Conservation (phyloP, 37 sponge, comb jelly and placozoan species). For the Diacarnus erythraeanus region DNA sequence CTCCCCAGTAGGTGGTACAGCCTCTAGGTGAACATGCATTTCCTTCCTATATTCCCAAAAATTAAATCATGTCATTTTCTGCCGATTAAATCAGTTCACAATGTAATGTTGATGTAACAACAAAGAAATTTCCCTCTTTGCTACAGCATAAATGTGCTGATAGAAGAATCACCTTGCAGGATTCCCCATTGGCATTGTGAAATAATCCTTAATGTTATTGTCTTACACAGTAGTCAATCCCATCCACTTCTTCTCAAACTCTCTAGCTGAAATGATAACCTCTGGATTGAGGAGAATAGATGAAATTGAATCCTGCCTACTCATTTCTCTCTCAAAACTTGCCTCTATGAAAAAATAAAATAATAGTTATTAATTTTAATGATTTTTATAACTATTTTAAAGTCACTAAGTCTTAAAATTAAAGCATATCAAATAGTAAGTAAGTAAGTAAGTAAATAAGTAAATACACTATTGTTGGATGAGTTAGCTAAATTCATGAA, state of each 20-base stretch:
- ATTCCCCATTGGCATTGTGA: background rate
- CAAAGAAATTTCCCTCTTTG: background rate
- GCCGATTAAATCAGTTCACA: background rate
- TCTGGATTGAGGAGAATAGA: constrained; percentile 62
- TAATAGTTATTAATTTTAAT: background rate
- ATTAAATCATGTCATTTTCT: too few species aligned
- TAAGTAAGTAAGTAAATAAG: too few species aligned
- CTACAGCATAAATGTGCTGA: too few species aligned
- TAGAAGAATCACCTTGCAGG: background rate
- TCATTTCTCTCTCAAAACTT: background rate
- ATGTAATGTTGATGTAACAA: background rate
- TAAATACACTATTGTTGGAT: too few species aligned
- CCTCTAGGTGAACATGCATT: constrained; percentile 51
- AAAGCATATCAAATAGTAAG: too few species aligned
- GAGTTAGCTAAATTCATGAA: too few species aligned
- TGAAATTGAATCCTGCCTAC: constrained; percentile 15
- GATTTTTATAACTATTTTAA: too few species aligned
- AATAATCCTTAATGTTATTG: background rate
- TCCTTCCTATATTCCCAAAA: constrained; percentile 63
- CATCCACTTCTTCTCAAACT: constrained; percentile 85
- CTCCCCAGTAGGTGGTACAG: constrained; percentile 64
- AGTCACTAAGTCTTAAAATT: too few species aligned
- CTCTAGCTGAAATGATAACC: constrained; percentile 56
- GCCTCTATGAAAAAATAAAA: background rate
- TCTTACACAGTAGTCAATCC: constrained; percentile 41